Percentiles rank a stretch among this genome's conserved stretches.
Conservation (phyloP, 2,888 invertebrate genomes). For the Geotrupes spiniger region DNA sequence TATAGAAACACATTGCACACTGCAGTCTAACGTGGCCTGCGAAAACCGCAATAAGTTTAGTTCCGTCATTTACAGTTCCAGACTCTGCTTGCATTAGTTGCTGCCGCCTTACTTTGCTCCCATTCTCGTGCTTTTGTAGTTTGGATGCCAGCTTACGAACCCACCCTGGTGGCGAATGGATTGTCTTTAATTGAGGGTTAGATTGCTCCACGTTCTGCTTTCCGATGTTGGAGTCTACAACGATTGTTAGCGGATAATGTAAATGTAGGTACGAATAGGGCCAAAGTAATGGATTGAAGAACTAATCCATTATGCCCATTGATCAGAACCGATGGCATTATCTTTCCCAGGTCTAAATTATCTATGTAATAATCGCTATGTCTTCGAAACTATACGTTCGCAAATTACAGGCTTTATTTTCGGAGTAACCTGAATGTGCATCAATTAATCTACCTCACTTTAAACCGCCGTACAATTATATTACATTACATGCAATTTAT, state of each 20-base stretch:
- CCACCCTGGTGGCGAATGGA: constrained; percentile 17
- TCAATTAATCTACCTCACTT: constrained; percentile 14
- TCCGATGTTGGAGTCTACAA: constrained; percentile 8
- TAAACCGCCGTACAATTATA: no score
- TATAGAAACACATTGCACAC: constrained; percentile 29
- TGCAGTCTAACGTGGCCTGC: constrained; percentile 18
- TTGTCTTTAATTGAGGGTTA: constrained; percentile 28
- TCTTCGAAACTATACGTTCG: constrained; percentile 15
- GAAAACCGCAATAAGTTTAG: constrained; percentile 29
- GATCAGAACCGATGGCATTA: constrained; percentile 19
- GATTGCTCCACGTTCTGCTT: constrained; percentile 13
- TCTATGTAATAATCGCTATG: constrained; percentile 12
- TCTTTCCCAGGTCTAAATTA: constrained; percentile 10
- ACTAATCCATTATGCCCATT: constrained; percentile 20
- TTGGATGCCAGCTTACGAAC: constrained; percentile 3
- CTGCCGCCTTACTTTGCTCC: constrained; percentile 13
- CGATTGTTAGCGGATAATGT: constrained; percentile 20
- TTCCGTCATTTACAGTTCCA: constrained; percentile 29
- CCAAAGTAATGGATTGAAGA: constrained; percentile 19
- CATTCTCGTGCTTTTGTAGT: constrained; percentile 6
- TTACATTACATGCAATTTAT: no score
- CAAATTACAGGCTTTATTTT: constrained; percentile 23
- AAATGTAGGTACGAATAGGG: constrained; percentile 12
- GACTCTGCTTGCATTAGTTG: constrained; percentile 25
- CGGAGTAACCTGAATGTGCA: constrained; percentile 16